A percentile compares a stretch with the other conserved stretches of the same genome.
phyloP scores from a whole-genome alignment of 2,888 invertebrate genomes.

The Pecten maximus region DNA sequence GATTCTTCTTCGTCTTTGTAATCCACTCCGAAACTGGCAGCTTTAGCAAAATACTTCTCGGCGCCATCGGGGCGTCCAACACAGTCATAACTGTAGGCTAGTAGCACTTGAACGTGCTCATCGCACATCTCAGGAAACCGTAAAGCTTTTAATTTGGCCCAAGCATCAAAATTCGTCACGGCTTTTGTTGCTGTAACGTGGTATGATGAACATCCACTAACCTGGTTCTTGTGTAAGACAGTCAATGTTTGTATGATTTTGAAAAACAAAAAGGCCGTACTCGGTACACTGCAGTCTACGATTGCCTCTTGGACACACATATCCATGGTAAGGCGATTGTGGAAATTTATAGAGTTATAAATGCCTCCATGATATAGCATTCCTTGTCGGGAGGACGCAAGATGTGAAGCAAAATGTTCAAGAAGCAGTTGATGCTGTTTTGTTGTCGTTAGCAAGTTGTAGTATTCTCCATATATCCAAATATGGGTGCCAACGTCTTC shows the following conservation, averaged over 20 bases:
- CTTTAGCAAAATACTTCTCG: background rate
- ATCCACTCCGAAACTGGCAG: background rate
- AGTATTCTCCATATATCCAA: constrained; percentile 12
- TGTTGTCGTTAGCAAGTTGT: background rate
- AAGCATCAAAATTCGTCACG: background rate
- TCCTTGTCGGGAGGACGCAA: background rate
- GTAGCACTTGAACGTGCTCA: background rate
- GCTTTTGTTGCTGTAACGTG: background rate
- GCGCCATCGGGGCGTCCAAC: background rate
- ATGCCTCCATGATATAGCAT: background rate
- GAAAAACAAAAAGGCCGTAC: background rate
- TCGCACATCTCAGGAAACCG: background rate
- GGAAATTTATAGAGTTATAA: background rate
- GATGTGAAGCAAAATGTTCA: background rate
- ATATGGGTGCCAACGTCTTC: background rate
- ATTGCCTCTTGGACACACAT: background rate
- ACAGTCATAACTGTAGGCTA: background rate
- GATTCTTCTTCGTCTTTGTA: background rate
- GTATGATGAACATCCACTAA: background rate
- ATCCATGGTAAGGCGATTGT: constrained; percentile 8
- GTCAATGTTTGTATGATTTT: background rate
- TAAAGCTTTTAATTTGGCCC: background rate
- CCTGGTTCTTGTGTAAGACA: background rate
- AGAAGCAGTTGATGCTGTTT: background rate
- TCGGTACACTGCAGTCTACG: background rate